phyloP scores from a whole-genome alignment of 2,797 vertebrate species.

The Poecilia velifera region DNA sequence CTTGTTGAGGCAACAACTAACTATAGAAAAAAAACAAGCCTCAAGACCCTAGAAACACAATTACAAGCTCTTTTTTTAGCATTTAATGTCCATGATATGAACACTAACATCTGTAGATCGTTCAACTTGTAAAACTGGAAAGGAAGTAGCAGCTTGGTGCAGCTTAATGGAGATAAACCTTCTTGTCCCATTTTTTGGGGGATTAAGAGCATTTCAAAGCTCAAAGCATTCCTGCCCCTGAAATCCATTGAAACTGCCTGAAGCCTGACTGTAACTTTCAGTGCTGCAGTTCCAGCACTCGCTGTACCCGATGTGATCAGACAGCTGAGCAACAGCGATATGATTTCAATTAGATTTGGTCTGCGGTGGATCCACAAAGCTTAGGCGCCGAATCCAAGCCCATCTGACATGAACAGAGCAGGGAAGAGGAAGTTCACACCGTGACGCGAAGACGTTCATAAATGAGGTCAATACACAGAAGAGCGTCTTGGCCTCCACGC shows the following conservation, averaged over 20 bases:
- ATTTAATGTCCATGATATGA: background rate
- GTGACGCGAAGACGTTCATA: background rate
- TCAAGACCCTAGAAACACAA: background rate
- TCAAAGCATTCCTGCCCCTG: conserved; percentile 45
- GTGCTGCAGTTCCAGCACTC: background rate
- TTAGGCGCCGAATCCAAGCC: background rate
- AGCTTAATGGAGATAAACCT: conserved; percentile 24
- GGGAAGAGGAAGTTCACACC: background rate
- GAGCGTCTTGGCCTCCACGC: background rate
- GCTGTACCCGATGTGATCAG: background rate
- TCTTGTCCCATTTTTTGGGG: conserved; percentile 31
- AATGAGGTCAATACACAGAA: background rate
- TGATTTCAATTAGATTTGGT: background rate
- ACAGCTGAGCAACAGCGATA: background rate
- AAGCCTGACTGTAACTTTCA: background rate
- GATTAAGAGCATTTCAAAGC: conserved; percentile 12
- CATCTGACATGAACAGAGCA: background rate
- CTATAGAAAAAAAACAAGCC: background rate
- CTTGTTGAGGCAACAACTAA: background rate
- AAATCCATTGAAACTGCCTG: background rate
- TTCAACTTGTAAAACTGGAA: background rate
- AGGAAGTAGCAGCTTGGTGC: background rate
- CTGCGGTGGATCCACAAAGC: background rate
- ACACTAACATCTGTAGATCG: background rate
- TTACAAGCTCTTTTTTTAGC: background rate